Evolutionary conservation across 2,113 vertebrate genomes (phyloP).

Genomic region (Callospermophilus lateralis): DNA sequence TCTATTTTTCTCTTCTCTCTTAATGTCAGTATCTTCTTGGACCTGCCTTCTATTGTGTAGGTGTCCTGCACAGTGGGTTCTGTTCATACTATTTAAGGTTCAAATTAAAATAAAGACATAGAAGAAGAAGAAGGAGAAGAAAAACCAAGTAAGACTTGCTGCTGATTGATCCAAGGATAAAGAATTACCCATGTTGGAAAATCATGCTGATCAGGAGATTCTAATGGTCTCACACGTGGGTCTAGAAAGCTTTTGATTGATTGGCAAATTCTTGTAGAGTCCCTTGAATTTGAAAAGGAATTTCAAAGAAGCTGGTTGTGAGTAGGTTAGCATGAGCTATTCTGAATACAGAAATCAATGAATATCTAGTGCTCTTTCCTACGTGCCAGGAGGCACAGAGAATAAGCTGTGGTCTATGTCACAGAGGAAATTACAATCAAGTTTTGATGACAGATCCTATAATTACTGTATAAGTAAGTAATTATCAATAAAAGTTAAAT

Average conservation of each 20-base stretch:
- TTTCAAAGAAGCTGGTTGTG: not conserved
- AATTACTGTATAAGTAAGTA: not conserved
- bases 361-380: not conserved
- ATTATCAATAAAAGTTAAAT: slow-evolving; percentile 21
- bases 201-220: not conserved
- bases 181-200: not conserved
- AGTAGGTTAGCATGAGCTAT: not conserved
- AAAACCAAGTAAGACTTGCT: not conserved
- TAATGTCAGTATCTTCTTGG: not conserved
- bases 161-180: not conserved
- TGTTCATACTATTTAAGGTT: not conserved
- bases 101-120: not conserved
- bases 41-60: not conserved
- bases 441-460: not conserved
- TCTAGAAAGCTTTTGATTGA: not conserved
- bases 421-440: not conserved
- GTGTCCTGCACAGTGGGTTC: not conserved
- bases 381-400: not conserved
- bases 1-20: not conserved
- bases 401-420: not conserved
- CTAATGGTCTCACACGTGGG: not conserved
- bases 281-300: not conserved
- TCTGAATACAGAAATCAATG: not conserved
- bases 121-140: not conserved
- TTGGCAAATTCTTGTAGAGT: not conserved